Evolutionary conservation across 2,113 vertebrate species (phyloP).

Genomic region (Sprattus sprattus): DNA sequence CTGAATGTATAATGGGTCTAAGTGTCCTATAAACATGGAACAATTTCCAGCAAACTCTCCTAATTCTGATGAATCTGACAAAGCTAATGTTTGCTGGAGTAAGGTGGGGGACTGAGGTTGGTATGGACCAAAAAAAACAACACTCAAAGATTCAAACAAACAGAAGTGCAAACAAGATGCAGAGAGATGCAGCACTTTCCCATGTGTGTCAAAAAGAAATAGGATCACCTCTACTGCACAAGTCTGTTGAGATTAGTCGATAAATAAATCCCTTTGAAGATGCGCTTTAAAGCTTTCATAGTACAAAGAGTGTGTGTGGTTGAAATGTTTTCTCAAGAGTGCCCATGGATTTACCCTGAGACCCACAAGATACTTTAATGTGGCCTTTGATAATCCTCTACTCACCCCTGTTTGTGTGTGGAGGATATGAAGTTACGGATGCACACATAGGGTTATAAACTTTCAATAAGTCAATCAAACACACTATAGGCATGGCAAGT

Average conservation of each 20-base stretch:
- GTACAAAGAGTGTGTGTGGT: conserved; percentile 5
- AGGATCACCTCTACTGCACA: neutral
- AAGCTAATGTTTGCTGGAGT: neutral
- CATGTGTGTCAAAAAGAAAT: neutral
- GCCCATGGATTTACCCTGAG: neutral
- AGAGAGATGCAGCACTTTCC: neutral
- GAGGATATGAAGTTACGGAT: neutral
- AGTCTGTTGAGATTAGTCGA: conserved; percentile 11
- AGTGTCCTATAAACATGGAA: neutral
- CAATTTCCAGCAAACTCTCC: neutral
- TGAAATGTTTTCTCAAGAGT: conserved; percentile 2
- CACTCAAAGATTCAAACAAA: neutral
- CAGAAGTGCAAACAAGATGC: neutral
- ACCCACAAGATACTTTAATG: neutral
- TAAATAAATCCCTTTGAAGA: conserved; percentile 20
- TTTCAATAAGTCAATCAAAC: neutral
- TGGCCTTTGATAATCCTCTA: conserved; percentile 4
- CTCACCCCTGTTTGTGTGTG: neutral
- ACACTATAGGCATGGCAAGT: neutral
- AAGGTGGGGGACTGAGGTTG: neutral
- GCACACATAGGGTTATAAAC: neutral
- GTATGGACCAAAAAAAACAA: neutral
- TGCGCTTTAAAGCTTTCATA: neutral
- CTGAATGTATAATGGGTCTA: neutral
- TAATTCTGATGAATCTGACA: neutral